Evolutionary conservation across 2,113 vertebrate genomes (phyloP).

Genomic region (Megalops atlanticus): DNA sequence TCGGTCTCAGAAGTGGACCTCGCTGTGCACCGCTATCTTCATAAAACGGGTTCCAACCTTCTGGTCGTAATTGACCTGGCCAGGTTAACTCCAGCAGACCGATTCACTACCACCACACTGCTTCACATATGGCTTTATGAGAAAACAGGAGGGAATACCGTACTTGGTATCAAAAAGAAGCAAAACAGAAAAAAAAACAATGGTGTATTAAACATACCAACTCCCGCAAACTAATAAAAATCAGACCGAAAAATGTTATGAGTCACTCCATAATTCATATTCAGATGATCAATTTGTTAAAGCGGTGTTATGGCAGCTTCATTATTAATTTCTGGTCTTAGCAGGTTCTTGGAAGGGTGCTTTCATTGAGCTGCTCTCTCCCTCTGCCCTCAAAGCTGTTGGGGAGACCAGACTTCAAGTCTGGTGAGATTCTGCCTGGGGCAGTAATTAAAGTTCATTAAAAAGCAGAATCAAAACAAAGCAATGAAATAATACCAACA

Average conservation of each 20-base stretch:
- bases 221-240: background rate
- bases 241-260: background rate
- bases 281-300: background rate
- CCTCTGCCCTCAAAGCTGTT: background rate
- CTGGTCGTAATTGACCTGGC: background rate
- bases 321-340: background rate
- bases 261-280: background rate
- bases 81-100: background rate
- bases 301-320: background rate
- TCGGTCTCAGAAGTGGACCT: no score
- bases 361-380: background rate
- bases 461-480: slow-evolving; percentile 31
- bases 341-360: background rate
- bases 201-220: background rate
- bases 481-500: slow-evolving; percentile 28
- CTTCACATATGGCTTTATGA: background rate
- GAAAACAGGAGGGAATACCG: background rate
- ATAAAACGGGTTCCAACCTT: background rate
- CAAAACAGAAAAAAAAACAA: background rate
- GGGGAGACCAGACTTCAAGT: background rate
- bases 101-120: background rate
- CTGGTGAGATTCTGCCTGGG: slow-evolving; percentile 19
- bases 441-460: slow-evolving; percentile 35
- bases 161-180: background rate
- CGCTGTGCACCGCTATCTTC: background rate